Conservation (phyloP, 2,888 invertebrate species). For the Acrobasis repandana region DNA sequence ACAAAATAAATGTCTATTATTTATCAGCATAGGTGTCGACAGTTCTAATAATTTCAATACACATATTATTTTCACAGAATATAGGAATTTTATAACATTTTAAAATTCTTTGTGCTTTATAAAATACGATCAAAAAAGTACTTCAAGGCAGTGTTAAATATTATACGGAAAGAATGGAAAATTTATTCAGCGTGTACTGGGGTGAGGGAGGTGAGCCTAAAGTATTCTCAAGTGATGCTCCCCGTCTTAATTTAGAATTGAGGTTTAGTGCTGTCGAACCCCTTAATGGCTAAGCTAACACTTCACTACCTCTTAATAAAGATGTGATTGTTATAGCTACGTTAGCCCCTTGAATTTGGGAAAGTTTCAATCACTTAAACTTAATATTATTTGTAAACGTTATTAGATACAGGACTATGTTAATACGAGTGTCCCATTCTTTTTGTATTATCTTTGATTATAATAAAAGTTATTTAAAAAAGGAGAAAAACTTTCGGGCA, state of each 20-base stretch:
- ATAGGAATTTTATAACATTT: too few species aligned
- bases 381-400: too few species aligned
- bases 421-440: too few species aligned
- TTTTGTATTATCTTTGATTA: too few species aligned
- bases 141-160: background rate
- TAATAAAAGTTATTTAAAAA: too few species aligned
- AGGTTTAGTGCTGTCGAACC: slow-evolving; percentile 15
- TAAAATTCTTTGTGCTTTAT: too few species aligned
- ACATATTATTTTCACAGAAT: too few species aligned
- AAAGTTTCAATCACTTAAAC: background rate
- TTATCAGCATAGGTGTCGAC: too few species aligned
- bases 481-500: too few species aligned
- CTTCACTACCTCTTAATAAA: background rate
- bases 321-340: background rate
- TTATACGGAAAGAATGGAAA: background rate
- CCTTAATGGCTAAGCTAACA: slow-evolving; percentile 12
- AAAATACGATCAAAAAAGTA: background rate
- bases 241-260: slow-evolving; percentile 15
- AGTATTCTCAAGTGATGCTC: slow-evolving; percentile 5
- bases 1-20: too few species aligned
- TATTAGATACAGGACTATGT: too few species aligned
- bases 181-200: background rate
- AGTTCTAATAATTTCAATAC: too few species aligned
- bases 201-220: slow-evolving; percentile 2
- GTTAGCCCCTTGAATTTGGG: background rate